Evolutionary conservation across 2,888 invertebrate species (phyloP).

Genomic region (Aricia artaxerxes): DNA sequence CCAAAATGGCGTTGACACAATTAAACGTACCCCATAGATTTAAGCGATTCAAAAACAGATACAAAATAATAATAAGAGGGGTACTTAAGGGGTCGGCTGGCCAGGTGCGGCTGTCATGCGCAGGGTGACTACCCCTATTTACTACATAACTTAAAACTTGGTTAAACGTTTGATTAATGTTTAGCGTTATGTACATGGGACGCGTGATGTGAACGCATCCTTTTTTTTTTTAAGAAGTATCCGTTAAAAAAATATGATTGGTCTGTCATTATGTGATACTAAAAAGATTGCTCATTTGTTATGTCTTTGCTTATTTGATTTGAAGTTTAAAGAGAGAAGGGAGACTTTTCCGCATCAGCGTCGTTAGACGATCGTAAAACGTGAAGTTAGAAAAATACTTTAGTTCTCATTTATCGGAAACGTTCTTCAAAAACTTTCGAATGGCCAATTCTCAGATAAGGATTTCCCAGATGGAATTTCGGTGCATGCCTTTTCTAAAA

Average conservation of each 20-base stretch:
- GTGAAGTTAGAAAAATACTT: neutral
- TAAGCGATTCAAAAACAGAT: conserved; percentile 77
- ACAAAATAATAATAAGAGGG: conserved; percentile 78
- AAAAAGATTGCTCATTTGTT: no score
- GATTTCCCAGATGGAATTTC: neutral
- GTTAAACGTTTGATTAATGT: conserved; percentile 61
- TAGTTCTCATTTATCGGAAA: neutral
- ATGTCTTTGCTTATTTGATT: no score
- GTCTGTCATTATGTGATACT: no score
- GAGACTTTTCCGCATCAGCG: no score
- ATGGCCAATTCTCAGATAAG: neutral
- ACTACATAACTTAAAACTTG: conserved; percentile 37
- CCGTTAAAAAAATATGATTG: neutral
- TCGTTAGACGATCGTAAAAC: neutral
- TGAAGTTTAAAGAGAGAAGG: no score
- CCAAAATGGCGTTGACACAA: conserved; percentile 76
- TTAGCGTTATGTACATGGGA: conserved; percentile 37
- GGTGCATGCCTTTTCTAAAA: neutral
- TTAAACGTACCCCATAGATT: conserved; percentile 74
- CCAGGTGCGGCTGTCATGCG: conserved; percentile 69
- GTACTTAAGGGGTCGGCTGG: conserved; percentile 59
- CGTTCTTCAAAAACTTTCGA: neutral
- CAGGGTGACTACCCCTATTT: conserved; percentile 63
- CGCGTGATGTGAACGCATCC: conserved; percentile 14
- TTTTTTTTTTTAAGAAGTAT: neutral